Evolutionary conservation across 2,888 invertebrate genomes (phyloP).

Genomic region (Blastobasis adustella): DNA sequence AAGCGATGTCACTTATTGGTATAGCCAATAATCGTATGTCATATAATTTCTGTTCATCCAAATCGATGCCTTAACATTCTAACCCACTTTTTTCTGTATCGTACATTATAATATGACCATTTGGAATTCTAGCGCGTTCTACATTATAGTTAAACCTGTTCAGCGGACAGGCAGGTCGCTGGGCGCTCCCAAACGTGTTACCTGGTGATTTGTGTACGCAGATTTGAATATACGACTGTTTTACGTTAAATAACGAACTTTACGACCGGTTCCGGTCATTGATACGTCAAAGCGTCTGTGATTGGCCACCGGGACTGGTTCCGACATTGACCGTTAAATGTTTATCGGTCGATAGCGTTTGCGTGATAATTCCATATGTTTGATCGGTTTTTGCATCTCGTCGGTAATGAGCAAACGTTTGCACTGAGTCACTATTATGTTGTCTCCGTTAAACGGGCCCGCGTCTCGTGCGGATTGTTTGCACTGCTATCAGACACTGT

Average conservation of each 20-base stretch:
- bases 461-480: conserved; percentile 6
- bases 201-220: conserved; percentile 32
- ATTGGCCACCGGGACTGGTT: conserved; percentile 42
- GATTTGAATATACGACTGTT: conserved; percentile 30
- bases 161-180: conserved; percentile 11
- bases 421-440: conserved; percentile 17
- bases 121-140: conserved; percentile 31
- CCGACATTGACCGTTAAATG: conserved; percentile 46
- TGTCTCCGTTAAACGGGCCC: conserved; percentile 6
- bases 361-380: conserved; percentile 36
- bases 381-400: conserved; percentile 36
- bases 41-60: conserved; percentile 3
- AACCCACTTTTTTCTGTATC: conserved; percentile 41
- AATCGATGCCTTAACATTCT: conserved; percentile 24
- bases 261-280: conserved; percentile 33
- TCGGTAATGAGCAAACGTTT: conserved; percentile 41
- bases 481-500: conserved; percentile 8
- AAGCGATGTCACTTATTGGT: too few relatives aligned
- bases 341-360: conserved; percentile 38
- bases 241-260: conserved; percentile 24
- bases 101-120: conserved; percentile 15
- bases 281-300: conserved; percentile 26
- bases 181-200: conserved; percentile 18
- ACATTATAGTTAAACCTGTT: conserved; percentile 28
- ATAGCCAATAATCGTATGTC: background rate